These are phyloP conservation scores for Trichechus manatus DNA, from an alignment of 2,113 vertebrate genomes.

Conservation along the genomic window DNA sequence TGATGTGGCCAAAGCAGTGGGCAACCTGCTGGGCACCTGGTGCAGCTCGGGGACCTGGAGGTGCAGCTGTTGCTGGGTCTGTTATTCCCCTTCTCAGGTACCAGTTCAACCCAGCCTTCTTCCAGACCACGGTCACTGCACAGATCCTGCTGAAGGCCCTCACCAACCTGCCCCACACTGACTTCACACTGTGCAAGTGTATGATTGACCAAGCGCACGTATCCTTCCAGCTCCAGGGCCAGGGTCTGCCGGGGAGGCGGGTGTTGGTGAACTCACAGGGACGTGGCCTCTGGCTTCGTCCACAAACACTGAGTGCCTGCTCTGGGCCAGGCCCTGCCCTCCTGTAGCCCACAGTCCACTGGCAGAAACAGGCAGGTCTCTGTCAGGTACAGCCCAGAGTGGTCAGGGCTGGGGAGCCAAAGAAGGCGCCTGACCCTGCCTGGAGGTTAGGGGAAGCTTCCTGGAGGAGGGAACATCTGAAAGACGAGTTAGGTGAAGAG, in stretches of 20 bases:
- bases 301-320: accelerated
- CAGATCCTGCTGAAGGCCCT: slow-evolving; percentile 98
- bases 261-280: accelerated
- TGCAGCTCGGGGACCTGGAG: not conserved
- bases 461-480: not conserved
- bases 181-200: slow-evolving; percentile 98
- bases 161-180: slow-evolving; percentile 97
- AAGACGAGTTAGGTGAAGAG: not conserved
- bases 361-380: not conserved
- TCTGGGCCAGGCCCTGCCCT: not conserved
- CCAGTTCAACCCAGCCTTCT: slow-evolving; percentile 98
- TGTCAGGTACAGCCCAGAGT: not conserved
- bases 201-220: slow-evolving; percentile 98
- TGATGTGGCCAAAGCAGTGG: not conserved
- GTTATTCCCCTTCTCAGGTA: slow-evolving; percentile 88
- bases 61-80: not conserved
- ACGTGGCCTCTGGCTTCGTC: not conserved
- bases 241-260: accelerated
- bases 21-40: not conserved
- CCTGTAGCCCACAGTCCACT: not conserved
- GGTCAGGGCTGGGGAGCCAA: not conserved
- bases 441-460: not conserved
- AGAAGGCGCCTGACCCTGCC: not conserved
- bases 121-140: slow-evolving; percentile 94
- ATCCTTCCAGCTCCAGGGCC: slow-evolving; percentile 86